These are phyloP conservation scores for Rotaria socialis DNA, from an alignment of 2,888 invertebrate genomes.

Conservation along the genomic window DNA sequence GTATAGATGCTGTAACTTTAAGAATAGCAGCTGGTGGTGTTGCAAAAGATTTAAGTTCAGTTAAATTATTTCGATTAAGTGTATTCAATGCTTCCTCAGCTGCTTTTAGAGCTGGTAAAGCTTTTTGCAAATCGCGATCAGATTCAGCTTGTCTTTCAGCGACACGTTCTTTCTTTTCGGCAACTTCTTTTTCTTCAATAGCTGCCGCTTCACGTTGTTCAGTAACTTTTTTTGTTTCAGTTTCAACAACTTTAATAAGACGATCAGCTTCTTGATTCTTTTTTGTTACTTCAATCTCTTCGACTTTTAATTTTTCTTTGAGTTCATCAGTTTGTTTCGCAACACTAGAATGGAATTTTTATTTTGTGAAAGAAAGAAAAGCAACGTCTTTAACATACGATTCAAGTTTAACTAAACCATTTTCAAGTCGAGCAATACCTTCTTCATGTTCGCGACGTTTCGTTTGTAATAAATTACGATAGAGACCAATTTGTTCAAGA, in stretches of 20 bases:
- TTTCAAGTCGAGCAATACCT: slow-evolving; percentile 80
- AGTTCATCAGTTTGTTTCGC: slow-evolving; percentile 85
- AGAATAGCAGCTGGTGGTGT: slow-evolving; percentile 87
- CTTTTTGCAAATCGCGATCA: slow-evolving; percentile 47
- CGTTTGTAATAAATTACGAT: slow-evolving; percentile 76
- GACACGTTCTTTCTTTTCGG: slow-evolving; percentile 45
- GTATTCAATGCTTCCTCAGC: slow-evolving; percentile 48
- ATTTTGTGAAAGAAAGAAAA: not conserved
- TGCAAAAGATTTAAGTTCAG: slow-evolving; percentile 86
- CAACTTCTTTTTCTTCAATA: slow-evolving; percentile 55
- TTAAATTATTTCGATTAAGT: slow-evolving; percentile 47
- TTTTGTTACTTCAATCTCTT: slow-evolving; percentile 84
- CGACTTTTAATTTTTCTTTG: slow-evolving; percentile 82
- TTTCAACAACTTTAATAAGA: slow-evolving; percentile 78
- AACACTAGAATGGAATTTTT: slow-evolving; percentile 55
- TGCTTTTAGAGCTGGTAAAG: slow-evolving; percentile 48
- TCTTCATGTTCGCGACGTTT: slow-evolving; percentile 78
- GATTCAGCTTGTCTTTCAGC: slow-evolving; percentile 48
- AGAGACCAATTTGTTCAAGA: slow-evolving; percentile 86
- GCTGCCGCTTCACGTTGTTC: slow-evolving; percentile 80
- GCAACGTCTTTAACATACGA: slow-evolving; percentile 61
- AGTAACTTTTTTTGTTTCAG: slow-evolving; percentile 89
- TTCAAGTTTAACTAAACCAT: slow-evolving; percentile 82
- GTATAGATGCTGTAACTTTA: slow-evolving; percentile 87
- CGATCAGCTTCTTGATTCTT: slow-evolving; percentile 92